Conservation (phyloP, 1,140 invertebrate species). For the Lepidostoma basale region DNA sequence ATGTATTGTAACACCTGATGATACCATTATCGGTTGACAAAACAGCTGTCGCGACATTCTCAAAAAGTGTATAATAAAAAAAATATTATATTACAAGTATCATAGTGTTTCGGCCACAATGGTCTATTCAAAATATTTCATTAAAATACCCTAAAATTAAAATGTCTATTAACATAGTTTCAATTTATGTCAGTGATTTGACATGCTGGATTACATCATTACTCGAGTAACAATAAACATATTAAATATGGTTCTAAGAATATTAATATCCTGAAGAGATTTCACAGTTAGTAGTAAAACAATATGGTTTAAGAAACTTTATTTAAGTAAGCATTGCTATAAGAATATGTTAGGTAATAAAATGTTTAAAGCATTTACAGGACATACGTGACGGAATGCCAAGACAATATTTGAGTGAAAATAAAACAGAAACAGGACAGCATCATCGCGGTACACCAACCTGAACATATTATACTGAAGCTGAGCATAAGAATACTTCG, state of each 20-base stretch:
- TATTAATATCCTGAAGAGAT: background rate
- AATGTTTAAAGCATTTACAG: conserved; percentile 2
- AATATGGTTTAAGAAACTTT: background rate
- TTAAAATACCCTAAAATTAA: background rate
- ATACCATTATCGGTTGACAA: no score
- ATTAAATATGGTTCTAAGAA: background rate
- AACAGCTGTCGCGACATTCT: no score
- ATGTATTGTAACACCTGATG: no score
- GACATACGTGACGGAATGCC: conserved; percentile 8
- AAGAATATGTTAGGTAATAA: background rate
- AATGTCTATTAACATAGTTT: background rate
- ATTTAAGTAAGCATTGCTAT: background rate
- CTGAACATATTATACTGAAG: background rate
- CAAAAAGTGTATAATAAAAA: no score
- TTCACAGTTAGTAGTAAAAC: background rate
- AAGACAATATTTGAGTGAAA: background rate
- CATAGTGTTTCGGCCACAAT: no score
- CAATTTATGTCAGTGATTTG: background rate
- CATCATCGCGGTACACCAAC: no score
- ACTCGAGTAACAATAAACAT: background rate
- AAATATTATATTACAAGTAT: no score
- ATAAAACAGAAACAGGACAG: background rate
- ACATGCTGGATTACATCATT: background rate
- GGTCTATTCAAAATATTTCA: background rate
- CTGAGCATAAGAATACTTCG: background rate